These are phyloP conservation scores for Temnothorax ravouxi DNA, from an alignment of 2,888 invertebrate genomes.

Conservation along the genomic window DNA sequence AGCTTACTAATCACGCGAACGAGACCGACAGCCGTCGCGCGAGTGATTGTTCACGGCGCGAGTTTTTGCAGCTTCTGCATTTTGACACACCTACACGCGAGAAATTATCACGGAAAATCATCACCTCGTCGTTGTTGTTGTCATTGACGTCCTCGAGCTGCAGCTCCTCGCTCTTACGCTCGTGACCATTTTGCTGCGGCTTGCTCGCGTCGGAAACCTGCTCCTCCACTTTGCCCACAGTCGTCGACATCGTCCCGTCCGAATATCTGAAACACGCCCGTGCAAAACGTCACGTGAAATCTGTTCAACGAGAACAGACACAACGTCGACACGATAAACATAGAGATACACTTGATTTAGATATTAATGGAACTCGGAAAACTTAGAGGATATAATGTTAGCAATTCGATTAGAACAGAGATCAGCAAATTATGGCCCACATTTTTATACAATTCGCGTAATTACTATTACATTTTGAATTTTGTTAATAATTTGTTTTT, in stretches of 20 bases:
- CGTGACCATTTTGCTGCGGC: conserved; percentile 69
- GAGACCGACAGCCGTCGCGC: neutral
- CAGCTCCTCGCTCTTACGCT: conserved; percentile 67
- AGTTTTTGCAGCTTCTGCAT: conserved; percentile 38
- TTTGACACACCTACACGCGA: neutral
- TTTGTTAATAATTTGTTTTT: neutral
- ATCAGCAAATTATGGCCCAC: neutral
- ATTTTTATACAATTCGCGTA: neutral
- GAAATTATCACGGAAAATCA: conserved; percentile 46
- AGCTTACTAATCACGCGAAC: conserved; percentile 23
- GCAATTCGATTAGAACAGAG: neutral
- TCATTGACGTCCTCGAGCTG: conserved; percentile 70
- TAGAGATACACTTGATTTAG: neutral
- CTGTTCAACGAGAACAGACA: neutral
- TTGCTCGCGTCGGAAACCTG: conserved; percentile 47
- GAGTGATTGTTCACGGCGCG: conserved; percentile 3
- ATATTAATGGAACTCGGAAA: neutral
- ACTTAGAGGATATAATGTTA: neutral
- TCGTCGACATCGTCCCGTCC: conserved; percentile 74
- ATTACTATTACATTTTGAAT: neutral
- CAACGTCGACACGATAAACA: neutral
- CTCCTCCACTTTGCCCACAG: conserved; percentile 66
- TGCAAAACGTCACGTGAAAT: conserved; percentile 28
- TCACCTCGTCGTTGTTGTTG: conserved; percentile 73
- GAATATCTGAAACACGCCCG: conserved; percentile 61